Evolutionary conservation across 2,113 vertebrate genomes (phyloP).

Genomic region (Tyrannus savana): DNA sequence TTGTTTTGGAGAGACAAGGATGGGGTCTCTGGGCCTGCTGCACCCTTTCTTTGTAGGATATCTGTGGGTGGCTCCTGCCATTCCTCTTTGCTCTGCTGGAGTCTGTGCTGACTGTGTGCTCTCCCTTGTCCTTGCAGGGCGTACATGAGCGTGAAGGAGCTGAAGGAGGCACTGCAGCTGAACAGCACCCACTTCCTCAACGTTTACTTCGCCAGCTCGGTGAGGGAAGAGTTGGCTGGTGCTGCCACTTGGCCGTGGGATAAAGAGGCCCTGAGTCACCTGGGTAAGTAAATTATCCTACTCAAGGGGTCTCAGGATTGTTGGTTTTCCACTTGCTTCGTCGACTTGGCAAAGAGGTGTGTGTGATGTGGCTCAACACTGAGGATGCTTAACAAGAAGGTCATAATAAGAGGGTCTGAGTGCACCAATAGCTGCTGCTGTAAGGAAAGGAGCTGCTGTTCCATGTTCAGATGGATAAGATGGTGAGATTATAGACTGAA

Average conservation of each 20-base stretch:
- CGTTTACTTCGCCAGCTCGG: slow-evolving; percentile 93
- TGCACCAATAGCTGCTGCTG: neutral
- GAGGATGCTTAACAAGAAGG: neutral
- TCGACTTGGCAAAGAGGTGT: neutral
- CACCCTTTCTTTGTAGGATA: neutral
- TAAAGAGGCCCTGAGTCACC: slow-evolving; percentile 90
- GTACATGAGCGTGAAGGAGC: slow-evolving; percentile 95
- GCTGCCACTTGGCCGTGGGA: slow-evolving; percentile 98
- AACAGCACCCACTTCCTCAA: slow-evolving; percentile 91
- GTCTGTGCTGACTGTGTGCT: neutral
- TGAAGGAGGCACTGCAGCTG: slow-evolving; percentile 89
- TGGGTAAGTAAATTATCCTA: slow-evolving; percentile 74
- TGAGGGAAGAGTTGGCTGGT: slow-evolving; percentile 90
- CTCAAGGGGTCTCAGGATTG: neutral
- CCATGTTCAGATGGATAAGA: neutral
- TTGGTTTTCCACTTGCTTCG: neutral
- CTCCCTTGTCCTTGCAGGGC: slow-evolving; percentile 74
- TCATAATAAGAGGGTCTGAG: neutral
- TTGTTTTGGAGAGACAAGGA: neutral
- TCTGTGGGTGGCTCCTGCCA: neutral
- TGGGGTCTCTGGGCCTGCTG: neutral
- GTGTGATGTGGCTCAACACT: neutral
- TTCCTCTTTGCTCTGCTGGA: neutral
- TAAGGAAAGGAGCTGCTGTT: neutral
- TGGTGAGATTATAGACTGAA: neutral